A percentile compares a stretch with the other conserved stretches of the same genome.
These are phyloP conservation scores for Chiroxiphia lanceolata DNA, from an alignment of 2,797 vertebrate genomes.

Conservation along the genomic window DNA sequence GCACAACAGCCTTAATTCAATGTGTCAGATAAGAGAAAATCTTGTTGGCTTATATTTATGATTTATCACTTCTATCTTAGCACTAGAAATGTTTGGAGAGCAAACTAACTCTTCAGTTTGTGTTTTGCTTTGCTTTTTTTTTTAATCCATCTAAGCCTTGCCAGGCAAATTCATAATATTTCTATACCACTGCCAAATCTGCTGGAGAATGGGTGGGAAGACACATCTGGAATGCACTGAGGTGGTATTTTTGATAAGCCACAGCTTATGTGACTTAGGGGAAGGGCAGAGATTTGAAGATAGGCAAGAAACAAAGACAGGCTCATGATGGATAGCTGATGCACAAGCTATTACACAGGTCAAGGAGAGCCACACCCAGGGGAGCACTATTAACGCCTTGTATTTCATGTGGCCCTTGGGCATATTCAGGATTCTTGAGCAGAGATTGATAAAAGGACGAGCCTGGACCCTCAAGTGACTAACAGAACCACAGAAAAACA, in stretches of 20 bases:
- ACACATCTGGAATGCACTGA: background rate
- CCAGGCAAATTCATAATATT: background rate
- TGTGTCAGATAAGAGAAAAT: constrained; percentile 67
- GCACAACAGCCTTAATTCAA: constrained; percentile 62
- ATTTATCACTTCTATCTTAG: constrained; percentile 68
- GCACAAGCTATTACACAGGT: background rate
- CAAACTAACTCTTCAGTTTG: constrained; percentile 2
- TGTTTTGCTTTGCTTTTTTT: background rate
- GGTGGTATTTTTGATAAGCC: background rate
- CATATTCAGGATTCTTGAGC: background rate
- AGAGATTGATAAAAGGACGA: background rate
- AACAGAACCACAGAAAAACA: background rate
- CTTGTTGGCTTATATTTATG: constrained; percentile 68
- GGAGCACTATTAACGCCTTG: background rate
- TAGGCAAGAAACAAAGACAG: background rate
- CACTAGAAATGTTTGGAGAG: constrained; percentile 46
- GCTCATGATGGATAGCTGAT: background rate
- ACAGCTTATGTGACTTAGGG: background rate
- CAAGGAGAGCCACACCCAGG: background rate
- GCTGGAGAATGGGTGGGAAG: background rate
- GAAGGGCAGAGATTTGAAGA: background rate
- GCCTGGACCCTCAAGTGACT: background rate
- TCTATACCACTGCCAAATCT: background rate
- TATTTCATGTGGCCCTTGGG: background rate
- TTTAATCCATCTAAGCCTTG: background rate